Percentiles rank a stretch among this genome's conserved stretches.
Conservation (phyloP, 2,113 vertebrate genomes). For the Xerus inauris region DNA sequence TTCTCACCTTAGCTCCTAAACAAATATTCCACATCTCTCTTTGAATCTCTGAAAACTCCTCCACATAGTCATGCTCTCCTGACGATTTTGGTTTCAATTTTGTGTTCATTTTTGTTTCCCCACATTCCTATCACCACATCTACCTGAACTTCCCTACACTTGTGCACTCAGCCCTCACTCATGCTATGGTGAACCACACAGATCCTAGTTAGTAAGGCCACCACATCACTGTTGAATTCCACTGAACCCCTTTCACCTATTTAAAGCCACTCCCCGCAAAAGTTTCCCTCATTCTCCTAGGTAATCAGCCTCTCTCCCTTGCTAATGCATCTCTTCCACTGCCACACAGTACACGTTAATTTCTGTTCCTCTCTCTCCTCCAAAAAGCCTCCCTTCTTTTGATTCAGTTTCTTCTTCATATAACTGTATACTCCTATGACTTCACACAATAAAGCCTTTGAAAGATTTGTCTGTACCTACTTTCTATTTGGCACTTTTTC, state of each 20-base stretch:
- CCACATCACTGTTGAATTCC: neutral
- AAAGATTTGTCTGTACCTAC: neutral
- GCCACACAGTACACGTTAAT: neutral
- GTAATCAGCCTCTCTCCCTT: neutral
- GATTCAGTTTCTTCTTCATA: neutral
- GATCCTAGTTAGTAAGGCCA: neutral
- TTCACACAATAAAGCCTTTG: neutral
- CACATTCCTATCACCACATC: neutral
- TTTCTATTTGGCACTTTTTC: neutral
- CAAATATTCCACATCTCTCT: neutral
- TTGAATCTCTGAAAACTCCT: neutral
- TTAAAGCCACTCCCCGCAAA: neutral
- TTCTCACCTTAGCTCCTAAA: neutral
- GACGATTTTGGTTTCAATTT: neutral
- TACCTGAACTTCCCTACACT: neutral
- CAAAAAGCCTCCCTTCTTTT: neutral
- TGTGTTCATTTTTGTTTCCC: neutral
- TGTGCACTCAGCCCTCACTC: neutral
- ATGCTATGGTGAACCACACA: neutral
- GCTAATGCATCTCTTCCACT: neutral
- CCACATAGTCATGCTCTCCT: neutral
- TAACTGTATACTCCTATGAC: neutral
- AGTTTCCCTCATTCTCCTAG: neutral
- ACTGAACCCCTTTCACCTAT: neutral
- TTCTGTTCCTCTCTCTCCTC: neutral